Base-by-base conservation (phyloP, 2,797 vertebrate genomes). In the Synanceia verrucosa region DNA sequence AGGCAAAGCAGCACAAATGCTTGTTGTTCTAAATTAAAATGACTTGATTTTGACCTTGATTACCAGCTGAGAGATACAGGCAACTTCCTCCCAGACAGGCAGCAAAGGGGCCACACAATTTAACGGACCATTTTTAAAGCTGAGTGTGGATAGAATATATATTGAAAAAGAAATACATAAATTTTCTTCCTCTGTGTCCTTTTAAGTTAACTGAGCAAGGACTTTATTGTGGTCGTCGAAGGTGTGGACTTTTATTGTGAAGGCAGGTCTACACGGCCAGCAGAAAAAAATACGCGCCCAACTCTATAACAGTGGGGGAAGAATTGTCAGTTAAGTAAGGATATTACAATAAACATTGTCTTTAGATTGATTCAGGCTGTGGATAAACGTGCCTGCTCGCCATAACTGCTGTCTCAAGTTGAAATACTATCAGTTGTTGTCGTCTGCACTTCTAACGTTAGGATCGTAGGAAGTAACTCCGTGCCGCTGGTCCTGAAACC, bases 191-290 rank as follows among this genome's bases (percentile, higher is more conserved):
- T 18, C 7, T 10, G 8, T 26, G 37, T 9, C 18, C 5, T 36
- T 50, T 31, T 3, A 2, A 37, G 12, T 56, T 34, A 6, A 21
- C 4, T 37, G 6, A 12, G 12, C 39, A 1, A 18, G 10, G 8
- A 5, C 10, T 59, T 67, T 57, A 65, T 36, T 61, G 46, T 58
- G 24, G 18, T 57, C 4, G 13, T 19, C 9, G 2, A 68, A 26
- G 1, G 3, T 26, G 23, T 16, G 26, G 47, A 19, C 81, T 60
- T 87, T 90, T 90, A 89, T 76, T 87, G 0, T 89, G 87, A 90
- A 89, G 69, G 65, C 29, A 4, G 1, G 2, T 37, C 41, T 1
- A 8, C 24, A 8, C 29, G 1, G 16, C 28, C 41, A 59, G 52
- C 51, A 71, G 81, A 77, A 70, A 48, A 29, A 58, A 61, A 55